Base-by-base conservation (phyloP, 37 sponge, comb jelly and placozoan species). In the Chondrilla cf. caribensis region DNA sequence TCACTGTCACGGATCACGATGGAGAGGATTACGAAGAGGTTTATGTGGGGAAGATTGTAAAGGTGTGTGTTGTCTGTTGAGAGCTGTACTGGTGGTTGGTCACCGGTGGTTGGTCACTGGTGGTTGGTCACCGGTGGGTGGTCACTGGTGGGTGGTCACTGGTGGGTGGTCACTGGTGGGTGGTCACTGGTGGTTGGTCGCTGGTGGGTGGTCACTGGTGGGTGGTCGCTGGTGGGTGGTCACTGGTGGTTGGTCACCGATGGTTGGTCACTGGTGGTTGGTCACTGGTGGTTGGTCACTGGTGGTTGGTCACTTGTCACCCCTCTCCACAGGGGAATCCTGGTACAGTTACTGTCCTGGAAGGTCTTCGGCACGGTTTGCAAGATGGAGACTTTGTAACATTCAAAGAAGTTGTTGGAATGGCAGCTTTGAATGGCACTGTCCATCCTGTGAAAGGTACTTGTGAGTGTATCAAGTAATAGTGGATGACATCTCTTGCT, bases 351-450 rank as follows among this genome's bases (percentile, higher is more conserved):
- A 87, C 79, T 7, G 87, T 90, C 58, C 76, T 86, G 57, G 96
- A 93, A 54, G 68, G 88, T 36, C 57, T 82, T 40, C 29, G 82
- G 36, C 99, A 98, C 81, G 90, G 92, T 0, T 76, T 98, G 51
- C 87, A 93, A 72, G 79, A 83, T 67, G 96, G 92, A 15, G 92
- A 93, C 59, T 54, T 39, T 36, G 92, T 98, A 15, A 83, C 68
- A 35, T 95, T 98, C 59, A 91, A 65, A 42, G 99, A 98, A 80
- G 94, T 95, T 29, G 77, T 65, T 9, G 99, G 99, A 28, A 98
- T 98, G 99, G 65, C 35, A 21, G 85, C 80, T 28, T 44, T 98
- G 29, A 98, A 98, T 87, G 92, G 85, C 42, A 88, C 83, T 54
- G 86, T 72, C 0, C 78, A 86, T 67, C 59, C 40, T 73, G 82